phyloP scores from a whole-genome alignment of 2,113 vertebrate genomes.

The Nettapus auritus region DNA sequence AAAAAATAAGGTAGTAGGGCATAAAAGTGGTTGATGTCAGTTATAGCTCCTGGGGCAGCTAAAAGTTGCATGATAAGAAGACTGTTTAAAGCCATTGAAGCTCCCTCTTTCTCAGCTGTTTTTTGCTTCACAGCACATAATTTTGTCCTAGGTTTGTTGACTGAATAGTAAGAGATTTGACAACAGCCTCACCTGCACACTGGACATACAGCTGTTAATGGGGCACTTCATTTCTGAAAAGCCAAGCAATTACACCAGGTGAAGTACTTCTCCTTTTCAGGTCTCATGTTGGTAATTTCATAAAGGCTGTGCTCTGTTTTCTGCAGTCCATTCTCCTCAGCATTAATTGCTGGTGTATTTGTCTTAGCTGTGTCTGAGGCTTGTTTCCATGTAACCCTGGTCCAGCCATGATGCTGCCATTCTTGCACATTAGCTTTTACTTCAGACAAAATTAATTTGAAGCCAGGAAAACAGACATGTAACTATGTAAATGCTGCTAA shows the following conservation, averaged over 20 bases:
- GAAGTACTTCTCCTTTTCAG: not conserved
- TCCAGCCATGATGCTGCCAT: not conserved
- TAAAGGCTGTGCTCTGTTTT: not conserved
- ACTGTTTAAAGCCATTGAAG: not conserved
- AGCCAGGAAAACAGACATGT: not conserved
- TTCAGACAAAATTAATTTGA: not conserved
- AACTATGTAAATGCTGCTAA: not conserved
- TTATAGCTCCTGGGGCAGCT: conserved; percentile 1
- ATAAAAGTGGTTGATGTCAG: not conserved
- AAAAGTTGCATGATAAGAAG: not conserved
- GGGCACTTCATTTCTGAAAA: conserved; percentile 3
- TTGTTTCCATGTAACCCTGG: not conserved
- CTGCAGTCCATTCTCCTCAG: not conserved
- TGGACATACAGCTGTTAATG: not conserved
- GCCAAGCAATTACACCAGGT: not conserved
- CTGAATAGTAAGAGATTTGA: not conserved
- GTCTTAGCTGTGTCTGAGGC: not conserved
- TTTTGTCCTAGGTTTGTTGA: not conserved
- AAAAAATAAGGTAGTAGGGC: not conserved
- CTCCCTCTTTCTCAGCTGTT: not conserved
- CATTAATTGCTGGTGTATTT: not conserved
- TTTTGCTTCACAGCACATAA: not conserved
- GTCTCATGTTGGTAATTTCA: not conserved
- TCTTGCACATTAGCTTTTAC: not conserved
- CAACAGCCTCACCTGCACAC: not conserved